Conservation (phyloP, 2,113 vertebrate genomes). For the Struthio camelus region DNA sequence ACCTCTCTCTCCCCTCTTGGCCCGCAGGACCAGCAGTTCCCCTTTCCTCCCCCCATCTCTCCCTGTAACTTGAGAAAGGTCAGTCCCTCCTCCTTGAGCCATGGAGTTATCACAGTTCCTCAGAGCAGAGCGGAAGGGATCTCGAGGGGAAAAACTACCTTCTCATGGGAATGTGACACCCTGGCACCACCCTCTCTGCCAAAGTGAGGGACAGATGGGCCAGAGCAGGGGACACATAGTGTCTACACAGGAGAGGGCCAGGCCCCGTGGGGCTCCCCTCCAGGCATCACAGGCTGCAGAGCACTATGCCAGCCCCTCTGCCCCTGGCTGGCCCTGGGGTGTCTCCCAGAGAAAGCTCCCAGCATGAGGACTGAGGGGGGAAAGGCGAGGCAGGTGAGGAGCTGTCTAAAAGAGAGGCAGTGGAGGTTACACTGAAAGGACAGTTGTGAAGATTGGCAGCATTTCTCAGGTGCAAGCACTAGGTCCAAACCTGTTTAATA, state of each 20-base stretch:
- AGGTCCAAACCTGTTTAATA: neutral
- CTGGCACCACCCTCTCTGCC: neutral
- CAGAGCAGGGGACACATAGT: neutral
- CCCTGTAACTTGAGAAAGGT: constrained; percentile 66
- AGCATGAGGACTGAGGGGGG: rapidly evolving
- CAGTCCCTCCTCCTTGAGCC: constrained; percentile 7
- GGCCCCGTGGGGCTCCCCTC: neutral
- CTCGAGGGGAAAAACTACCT: neutral
- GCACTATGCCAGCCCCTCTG: neutral
- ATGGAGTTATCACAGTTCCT: neutral
- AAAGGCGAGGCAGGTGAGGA: neutral
- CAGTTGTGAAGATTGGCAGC: neutral
- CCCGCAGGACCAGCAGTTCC: neutral
- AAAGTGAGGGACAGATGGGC: neutral
- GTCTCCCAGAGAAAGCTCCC: neutral
- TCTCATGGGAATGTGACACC: neutral
- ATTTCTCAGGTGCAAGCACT: neutral
- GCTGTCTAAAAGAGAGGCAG: neutral
- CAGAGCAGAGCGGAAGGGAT: neutral
- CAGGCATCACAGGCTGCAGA: neutral
- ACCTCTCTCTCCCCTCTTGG: neutral
- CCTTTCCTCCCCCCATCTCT: neutral
- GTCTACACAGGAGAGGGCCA: neutral
- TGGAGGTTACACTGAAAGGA: neutral
- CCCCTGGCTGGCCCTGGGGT: no score